These are phyloP conservation scores for Heliocidaris tuberculata DNA, from an alignment of 35 echinoderm and acorn worm genomes.

Conservation along the genomic window DNA sequence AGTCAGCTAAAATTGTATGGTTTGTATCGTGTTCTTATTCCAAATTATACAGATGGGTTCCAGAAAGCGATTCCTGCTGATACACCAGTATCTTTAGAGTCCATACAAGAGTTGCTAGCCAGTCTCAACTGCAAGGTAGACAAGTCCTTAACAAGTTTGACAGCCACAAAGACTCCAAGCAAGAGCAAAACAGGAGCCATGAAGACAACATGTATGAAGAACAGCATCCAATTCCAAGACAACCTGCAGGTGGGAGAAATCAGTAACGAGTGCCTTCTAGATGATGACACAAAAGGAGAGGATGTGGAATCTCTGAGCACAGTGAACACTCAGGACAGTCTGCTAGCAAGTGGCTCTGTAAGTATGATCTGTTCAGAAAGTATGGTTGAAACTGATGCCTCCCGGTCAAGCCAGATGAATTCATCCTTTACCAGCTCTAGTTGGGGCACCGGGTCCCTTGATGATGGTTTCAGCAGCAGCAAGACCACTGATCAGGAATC, in stretches of 20 bases:
- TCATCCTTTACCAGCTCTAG: not conserved
- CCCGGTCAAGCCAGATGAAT: not conserved
- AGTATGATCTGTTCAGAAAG: slow-evolving; percentile 20
- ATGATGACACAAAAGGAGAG: not conserved
- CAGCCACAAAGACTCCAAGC: not conserved
- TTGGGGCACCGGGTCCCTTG: not conserved
- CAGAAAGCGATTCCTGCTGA: slow-evolving; percentile 27
- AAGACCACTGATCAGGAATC: not conserved
- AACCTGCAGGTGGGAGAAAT: not conserved
- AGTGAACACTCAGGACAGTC: slow-evolving; percentile 24
- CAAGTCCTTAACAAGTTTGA: slow-evolving; percentile 1
- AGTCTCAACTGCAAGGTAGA: not conserved
- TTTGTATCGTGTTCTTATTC: not conserved
- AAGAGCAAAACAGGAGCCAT: not conserved
- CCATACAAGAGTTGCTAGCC: not conserved
- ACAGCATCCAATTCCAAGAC: not conserved
- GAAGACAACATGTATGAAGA: not conserved
- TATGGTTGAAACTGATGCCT: not conserved
- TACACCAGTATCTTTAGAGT: not conserved
- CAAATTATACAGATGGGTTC: slow-evolving; percentile 13
- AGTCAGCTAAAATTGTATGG: too few relatives aligned
- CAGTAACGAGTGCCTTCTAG: not conserved
- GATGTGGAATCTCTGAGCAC: not conserved
- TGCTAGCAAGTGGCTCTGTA: not conserved
- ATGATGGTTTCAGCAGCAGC: slow-evolving; percentile 28